Evolutionary conservation across 1,140 invertebrate genomes (phyloP), one percentile per base, ranked within the genome.

Genomic region (Drosophila arizonae): DNA sequence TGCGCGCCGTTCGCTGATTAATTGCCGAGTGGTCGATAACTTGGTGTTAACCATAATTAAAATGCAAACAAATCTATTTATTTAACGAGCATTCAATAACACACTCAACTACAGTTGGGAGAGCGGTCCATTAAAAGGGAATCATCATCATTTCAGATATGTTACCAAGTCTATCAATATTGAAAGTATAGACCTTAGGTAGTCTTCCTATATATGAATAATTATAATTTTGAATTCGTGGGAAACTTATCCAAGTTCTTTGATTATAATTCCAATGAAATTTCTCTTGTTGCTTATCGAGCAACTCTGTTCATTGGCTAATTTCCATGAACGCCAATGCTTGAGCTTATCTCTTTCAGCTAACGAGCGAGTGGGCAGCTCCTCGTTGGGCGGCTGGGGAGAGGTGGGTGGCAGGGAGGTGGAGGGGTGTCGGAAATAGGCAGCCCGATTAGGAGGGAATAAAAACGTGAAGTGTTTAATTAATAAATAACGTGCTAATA

Each of bases 401-500:
- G 15, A 15, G 17, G 17, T 65, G 15, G 24, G 6, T 30, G 33
- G 21, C 1, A 41, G n/a, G 46, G 9, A 28, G 21, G 9, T 15
- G 2, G 3, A 13, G 15, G 4, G 56, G 1, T 13, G 48, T 6
- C 10, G 51, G 30, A 24, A 55, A 50, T 24, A 77, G 81, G 60
- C 57, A 72, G 50, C 50, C 72, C 76, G 79, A 88, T 86, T 82
- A 86, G 57, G 63, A 56, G 72, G 76, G 66, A 52, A 87, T 77
- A 82, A 87, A 87, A 72, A 79, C 21, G 60, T 80, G 36, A 76
- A 87, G 76, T 87, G 84, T 84, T 87, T 87, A 87, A 87, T 87
- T 87, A 87, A 87, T 88, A 88, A 87, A 87, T 87, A 87, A 87
- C 84, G 84, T 79, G 79, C 69, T 82, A 87, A 88, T 87, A 87